phyloP scores from a whole-genome alignment of 2,888 invertebrate species.

The Stenoptilia bipunctidactyla region DNA sequence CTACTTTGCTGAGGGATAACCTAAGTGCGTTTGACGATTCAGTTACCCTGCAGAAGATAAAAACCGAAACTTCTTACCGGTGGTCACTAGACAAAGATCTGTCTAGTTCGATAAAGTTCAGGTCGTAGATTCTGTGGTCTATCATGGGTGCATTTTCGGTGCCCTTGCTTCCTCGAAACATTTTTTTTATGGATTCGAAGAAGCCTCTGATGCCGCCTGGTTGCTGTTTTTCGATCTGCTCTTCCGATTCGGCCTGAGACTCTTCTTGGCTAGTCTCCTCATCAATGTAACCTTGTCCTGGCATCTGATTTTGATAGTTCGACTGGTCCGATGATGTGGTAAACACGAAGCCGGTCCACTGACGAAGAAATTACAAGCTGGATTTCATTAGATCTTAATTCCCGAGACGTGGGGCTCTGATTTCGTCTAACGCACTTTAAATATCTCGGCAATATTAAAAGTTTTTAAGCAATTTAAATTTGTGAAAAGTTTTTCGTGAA shows the following conservation, averaged over 20 bases:
- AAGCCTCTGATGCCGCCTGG: neutral
- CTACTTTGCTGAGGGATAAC: slow-evolving; percentile 10
- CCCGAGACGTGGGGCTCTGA: slow-evolving; percentile 42
- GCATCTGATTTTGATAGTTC: slow-evolving; percentile 7
- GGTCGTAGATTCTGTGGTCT: neutral
- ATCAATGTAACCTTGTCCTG: too few species aligned
- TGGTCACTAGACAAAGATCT: neutral
- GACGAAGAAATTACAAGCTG: slow-evolving; percentile 65
- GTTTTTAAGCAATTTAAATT: too few species aligned
- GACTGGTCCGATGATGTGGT: too few species aligned
- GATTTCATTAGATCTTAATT: slow-evolving; percentile 55
- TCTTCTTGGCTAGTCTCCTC: too few species aligned
- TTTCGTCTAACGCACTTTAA: slow-evolving; percentile 66
- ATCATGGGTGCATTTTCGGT: neutral
- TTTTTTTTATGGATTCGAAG: neutral
- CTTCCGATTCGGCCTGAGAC: too few species aligned
- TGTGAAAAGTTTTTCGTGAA: too few species aligned
- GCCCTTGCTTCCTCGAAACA: neutral
- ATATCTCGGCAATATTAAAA: neutral
- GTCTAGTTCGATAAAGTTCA: too few species aligned
- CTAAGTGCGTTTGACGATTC: slow-evolving; percentile 14
- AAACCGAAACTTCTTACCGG: slow-evolving; percentile 3
- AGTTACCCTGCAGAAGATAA: slow-evolving; percentile 1
- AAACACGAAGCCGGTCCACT: slow-evolving; percentile 38
- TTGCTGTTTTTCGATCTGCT: too few species aligned